phyloP scores from a whole-genome alignment of 1,140 invertebrate species.

The Coelopa frigida region DNA sequence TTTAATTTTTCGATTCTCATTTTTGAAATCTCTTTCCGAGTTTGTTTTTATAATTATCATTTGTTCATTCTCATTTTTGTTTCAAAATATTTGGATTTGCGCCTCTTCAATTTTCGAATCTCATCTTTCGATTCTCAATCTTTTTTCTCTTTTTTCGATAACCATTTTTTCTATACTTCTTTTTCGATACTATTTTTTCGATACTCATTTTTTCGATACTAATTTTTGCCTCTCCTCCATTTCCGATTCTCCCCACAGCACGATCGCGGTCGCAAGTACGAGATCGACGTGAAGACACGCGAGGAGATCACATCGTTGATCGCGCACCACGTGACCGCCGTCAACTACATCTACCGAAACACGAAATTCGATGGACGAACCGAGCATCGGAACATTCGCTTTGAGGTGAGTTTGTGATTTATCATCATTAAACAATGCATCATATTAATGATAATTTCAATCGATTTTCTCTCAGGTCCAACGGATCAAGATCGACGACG shows the following conservation, averaged over 20 bases:
- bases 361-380: slow-evolving; percentile 85
- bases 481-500: slow-evolving; percentile 74
- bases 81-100: neutral
- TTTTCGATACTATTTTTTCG: neutral
- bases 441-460: too few relatives aligned
- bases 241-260: slow-evolving; percentile 41
- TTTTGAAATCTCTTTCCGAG: too few relatives aligned
- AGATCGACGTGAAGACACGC: slow-evolving; percentile 74
- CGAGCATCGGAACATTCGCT: slow-evolving; percentile 90
- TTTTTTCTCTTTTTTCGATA: neutral
- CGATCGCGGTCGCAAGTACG: slow-evolving; percentile 53
- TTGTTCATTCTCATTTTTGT: neutral
- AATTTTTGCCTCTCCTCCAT: neutral
- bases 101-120: neutral
- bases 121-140: neutral
- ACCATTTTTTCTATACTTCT: neutral
- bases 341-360: slow-evolving; percentile 95
- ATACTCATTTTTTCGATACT: neutral
- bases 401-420: slow-evolving; percentile 69
- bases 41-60: too few relatives aligned
- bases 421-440: too few relatives aligned
- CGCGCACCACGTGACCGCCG: slow-evolving; percentile 95
- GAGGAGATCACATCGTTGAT: slow-evolving; percentile 97
- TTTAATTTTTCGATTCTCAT: too few relatives aligned
- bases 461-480: slow-evolving; percentile 26